Percentiles rank a stretch among this genome's conserved stretches.
These are phyloP conservation scores for Hydropsyche tenuis DNA, from an alignment of 1,140 invertebrate genomes.

Conservation along the genomic window DNA sequence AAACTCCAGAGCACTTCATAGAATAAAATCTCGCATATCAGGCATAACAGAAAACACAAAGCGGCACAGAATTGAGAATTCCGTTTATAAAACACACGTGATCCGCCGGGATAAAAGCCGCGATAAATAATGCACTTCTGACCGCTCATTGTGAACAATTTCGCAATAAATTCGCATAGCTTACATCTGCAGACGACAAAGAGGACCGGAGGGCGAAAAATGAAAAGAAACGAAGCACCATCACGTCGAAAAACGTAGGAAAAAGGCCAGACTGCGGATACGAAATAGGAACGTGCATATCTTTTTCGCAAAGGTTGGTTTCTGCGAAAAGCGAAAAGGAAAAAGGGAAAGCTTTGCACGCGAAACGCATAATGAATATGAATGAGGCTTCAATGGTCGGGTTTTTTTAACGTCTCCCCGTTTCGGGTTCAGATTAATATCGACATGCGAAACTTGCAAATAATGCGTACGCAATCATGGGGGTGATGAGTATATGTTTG, in stretches of 20 bases:
- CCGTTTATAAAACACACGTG: background rate
- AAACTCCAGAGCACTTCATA: no score
- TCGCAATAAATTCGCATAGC: background rate
- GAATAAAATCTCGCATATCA: no score
- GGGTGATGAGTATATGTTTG: no score
- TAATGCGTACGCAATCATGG: no score
- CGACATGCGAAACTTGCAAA: no score
- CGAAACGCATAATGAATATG: slow-evolving; percentile 14
- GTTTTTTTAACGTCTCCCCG: no score
- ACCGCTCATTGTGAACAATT: slow-evolving; percentile 8
- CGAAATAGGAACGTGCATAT: background rate
- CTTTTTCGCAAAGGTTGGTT: no score
- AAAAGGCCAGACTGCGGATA: background rate
- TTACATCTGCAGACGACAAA: slow-evolving; percentile 7
- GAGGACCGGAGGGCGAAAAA: background rate
- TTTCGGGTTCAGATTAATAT: no score
- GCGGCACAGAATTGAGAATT: no score
- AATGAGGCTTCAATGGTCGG: slow-evolving; percentile 2
- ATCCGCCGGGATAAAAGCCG: background rate
- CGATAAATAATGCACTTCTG: slow-evolving; percentile 4
- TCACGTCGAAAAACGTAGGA: background rate
- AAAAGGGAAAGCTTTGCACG: background rate
- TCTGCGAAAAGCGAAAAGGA: background rate
- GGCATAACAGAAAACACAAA: no score
- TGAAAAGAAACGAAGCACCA: no score